A percentile compares a stretch with the other conserved stretches of the same genome.
Conservation (phyloP, 2,113 vertebrate genomes). For the Ammodytes dubius region DNA sequence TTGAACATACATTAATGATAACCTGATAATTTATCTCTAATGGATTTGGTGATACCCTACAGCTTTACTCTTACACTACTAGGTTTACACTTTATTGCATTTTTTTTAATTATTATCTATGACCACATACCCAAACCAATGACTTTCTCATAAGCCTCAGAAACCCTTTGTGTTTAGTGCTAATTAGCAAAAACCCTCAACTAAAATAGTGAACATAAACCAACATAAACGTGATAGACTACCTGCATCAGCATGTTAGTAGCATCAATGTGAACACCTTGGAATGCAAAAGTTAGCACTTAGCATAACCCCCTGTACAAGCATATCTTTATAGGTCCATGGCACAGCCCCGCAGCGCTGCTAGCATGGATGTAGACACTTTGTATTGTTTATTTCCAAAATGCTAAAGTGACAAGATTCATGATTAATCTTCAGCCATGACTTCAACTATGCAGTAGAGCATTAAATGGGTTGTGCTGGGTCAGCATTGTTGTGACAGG, state of each 20-base stretch:
- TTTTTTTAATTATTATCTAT: neutral
- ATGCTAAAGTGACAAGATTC: slow-evolving; percentile 38
- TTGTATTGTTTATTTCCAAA: slow-evolving; percentile 10
- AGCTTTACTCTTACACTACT: too few relatives aligned
- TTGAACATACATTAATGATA: too few relatives aligned
- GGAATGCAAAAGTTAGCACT: neutral
- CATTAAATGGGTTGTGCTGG: slow-evolving; percentile 52
- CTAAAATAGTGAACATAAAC: neutral
- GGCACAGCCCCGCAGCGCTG: neutral
- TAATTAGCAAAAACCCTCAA: neutral
- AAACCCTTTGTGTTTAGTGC: neutral
- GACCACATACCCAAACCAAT: neutral
- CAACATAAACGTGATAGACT: too few relatives aligned
- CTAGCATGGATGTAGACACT: neutral
- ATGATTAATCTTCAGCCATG: slow-evolving; percentile 39
- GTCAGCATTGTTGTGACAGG: slow-evolving; percentile 74
- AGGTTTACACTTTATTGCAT: too few relatives aligned
- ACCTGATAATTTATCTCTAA: too few relatives aligned
- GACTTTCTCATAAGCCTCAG: neutral
- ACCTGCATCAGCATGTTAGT: neutral
- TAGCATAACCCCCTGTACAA: neutral
- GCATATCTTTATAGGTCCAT: too few relatives aligned
- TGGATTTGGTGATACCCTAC: too few relatives aligned
- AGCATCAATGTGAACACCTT: neutral
- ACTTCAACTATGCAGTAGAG: slow-evolving; percentile 26